Conservation (phyloP, 2,797 vertebrate genomes). For the Sebastes cheni region DNA sequence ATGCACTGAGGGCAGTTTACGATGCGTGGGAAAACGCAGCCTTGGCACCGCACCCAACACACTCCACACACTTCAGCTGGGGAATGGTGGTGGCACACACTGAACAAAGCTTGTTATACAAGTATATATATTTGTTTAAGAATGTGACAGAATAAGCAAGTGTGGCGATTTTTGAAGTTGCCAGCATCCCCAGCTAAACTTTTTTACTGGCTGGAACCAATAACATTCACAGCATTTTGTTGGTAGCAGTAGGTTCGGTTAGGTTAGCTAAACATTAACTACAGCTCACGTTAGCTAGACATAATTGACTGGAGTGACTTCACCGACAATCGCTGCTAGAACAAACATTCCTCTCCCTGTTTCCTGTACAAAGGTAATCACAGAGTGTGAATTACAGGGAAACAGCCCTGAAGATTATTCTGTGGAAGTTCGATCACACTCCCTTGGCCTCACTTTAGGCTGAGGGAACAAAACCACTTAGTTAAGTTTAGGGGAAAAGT, state of each 20-base stretch:
- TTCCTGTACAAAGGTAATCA: not conserved
- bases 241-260: not conserved
- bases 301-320: not conserved
- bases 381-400: not conserved
- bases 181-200: not conserved
- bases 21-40: conserved; percentile 53
- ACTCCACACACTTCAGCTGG: not conserved
- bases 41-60: conserved; percentile 22
- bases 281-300: not conserved
- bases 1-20: conserved; percentile 52
- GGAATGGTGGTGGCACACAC: conserved; percentile 11
- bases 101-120: not conserved
- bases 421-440: not conserved
- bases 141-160: not conserved
- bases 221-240: not conserved
- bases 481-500: not conserved
- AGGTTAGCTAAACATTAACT: not conserved
- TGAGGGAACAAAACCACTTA: not conserved
- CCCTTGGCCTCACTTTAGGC: not conserved
- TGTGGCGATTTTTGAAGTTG: not conserved
- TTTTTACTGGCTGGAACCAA: not conserved
- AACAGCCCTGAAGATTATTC: not conserved
- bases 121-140: not conserved
- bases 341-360: not conserved
- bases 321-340: not conserved